These are phyloP conservation scores for Hassar affinis DNA, from an alignment of 2,113 vertebrate species.

Conservation along the genomic window DNA sequence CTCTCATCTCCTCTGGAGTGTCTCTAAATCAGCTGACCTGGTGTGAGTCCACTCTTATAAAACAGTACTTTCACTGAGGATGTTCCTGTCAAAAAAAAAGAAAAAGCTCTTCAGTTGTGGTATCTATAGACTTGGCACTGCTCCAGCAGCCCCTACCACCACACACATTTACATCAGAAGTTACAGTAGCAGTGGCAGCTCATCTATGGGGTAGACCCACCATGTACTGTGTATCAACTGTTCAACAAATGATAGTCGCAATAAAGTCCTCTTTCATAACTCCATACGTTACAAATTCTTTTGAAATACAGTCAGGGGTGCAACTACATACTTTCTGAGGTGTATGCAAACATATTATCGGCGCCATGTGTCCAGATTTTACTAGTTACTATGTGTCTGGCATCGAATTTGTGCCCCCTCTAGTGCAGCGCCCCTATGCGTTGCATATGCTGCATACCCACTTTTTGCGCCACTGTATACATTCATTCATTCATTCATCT, in stretches of 20 bases:
- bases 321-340: too few relatives aligned
- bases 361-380: too few relatives aligned
- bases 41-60: constrained; percentile 25
- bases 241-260: background rate
- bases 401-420: too few relatives aligned
- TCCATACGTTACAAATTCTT: background rate
- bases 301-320: too few relatives aligned
- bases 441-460: too few relatives aligned
- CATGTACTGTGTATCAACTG: background rate
- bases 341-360: too few relatives aligned
- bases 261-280: background rate
- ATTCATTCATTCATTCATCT: too few relatives aligned
- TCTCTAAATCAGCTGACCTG: constrained; percentile 40
- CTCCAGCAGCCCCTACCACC: background rate
- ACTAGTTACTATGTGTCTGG: too few relatives aligned
- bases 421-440: too few relatives aligned
- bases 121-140: background rate
- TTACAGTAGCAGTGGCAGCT: background rate
- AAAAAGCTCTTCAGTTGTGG: background rate
- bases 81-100: background rate
- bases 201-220: background rate
- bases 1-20: constrained; percentile 6
- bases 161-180: background rate
- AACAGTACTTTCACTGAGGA: constrained; percentile 16
- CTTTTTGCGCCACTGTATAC: too few relatives aligned